phyloP scores from a whole-genome alignment of 2,888 invertebrate genomes.

The Antheraea yamamai region DNA sequence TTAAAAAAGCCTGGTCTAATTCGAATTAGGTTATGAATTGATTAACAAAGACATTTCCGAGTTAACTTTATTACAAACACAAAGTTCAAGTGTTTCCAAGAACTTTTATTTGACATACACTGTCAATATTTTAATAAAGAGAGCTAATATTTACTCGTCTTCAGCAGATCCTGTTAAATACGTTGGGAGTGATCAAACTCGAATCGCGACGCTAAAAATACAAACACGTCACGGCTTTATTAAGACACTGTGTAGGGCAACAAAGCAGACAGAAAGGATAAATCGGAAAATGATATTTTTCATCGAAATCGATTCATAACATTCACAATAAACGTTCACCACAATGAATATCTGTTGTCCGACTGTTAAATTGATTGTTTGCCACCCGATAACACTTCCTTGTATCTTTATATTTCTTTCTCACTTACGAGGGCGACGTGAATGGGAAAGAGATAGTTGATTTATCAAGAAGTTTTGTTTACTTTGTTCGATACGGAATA shows the following conservation, averaged over 20 bases:
- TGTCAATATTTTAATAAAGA: conserved; percentile 16
- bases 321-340: not conserved
- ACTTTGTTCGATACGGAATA: conserved; percentile 11
- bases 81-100: not conserved
- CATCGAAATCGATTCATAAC: not conserved
- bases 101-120: not conserved
- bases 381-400: conserved; percentile 17
- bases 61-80: not conserved
- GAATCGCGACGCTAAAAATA: not conserved
- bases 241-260: not conserved
- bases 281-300: not conserved
- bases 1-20: too few relatives aligned
- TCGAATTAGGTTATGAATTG: too few relatives aligned
- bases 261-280: not conserved
- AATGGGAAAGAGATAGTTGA: conserved; percentile 21
- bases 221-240: not conserved
- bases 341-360: not conserved
- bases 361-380: conserved; percentile 11
- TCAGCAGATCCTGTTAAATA: conserved; percentile 49
- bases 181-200: not conserved
- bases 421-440: not conserved
- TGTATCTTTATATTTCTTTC: conserved; percentile 19
- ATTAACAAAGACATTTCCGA: too few relatives aligned
- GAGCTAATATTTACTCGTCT: conserved; percentile 43
- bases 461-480: conserved; percentile 21